phyloP scores from a whole-genome alignment of 2,888 invertebrate species.

The Hirtodrosophila duncani region DNA sequence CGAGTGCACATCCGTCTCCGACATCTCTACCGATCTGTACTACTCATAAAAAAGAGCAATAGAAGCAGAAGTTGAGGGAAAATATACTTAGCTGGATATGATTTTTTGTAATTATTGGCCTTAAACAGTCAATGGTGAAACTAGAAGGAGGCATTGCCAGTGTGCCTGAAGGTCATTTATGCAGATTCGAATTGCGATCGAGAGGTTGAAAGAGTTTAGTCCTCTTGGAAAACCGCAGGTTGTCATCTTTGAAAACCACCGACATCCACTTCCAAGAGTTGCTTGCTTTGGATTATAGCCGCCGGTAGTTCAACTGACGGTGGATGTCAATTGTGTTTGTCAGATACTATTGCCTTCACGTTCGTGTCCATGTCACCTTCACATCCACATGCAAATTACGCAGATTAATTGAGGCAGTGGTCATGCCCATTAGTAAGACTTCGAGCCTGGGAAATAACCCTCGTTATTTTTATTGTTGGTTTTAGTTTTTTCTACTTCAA shows the following conservation, averaged over 20 bases:
- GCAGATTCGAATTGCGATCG: no score
- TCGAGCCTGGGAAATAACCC: slow-evolving; percentile 48
- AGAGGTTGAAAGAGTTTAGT: no score
- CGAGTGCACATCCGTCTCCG: slow-evolving; percentile 28
- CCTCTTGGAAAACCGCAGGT: slow-evolving; percentile 57
- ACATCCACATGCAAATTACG: slow-evolving; percentile 62
- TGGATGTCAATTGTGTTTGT: no score
- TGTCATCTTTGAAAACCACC: not conserved
- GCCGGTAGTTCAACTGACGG: no score
- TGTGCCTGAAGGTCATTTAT: no score
- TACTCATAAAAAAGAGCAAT: slow-evolving; percentile 63
- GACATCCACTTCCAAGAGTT: slow-evolving; percentile 34
- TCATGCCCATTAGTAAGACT: slow-evolving; percentile 49
- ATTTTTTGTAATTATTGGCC: no score
- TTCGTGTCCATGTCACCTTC: no score
- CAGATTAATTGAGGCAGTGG: slow-evolving; percentile 53
- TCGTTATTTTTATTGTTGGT: slow-evolving; percentile 47
- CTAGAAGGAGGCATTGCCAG: not conserved
- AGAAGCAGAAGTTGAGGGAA: slow-evolving; percentile 13
- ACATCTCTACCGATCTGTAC: slow-evolving; percentile 30
- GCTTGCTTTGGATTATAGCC: slow-evolving; percentile 41
- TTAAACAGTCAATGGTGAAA: no score
- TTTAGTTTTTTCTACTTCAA: slow-evolving; percentile 14
- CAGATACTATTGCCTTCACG: not conserved
- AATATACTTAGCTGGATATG: no score